These are phyloP conservation scores for Nomada hirtipes DNA, from an alignment of 2,888 invertebrate genomes.

Conservation along the genomic window DNA sequence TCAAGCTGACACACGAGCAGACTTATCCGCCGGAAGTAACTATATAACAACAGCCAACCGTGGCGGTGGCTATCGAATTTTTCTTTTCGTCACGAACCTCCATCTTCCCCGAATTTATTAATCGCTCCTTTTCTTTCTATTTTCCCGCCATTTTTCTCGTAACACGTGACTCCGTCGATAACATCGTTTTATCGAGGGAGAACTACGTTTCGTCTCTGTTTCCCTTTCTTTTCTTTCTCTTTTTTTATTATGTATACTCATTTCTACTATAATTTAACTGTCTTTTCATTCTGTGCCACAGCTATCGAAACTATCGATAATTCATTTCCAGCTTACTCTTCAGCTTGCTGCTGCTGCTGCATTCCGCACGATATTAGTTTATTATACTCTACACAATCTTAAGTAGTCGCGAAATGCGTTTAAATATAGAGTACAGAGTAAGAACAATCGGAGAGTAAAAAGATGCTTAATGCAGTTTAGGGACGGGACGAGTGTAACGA, in stretches of 20 bases:
- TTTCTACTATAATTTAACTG: too few relatives aligned
- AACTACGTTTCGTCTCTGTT: neutral
- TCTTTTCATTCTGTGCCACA: neutral
- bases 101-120: neutral
- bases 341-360: neutral
- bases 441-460: conserved; percentile 68
- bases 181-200: neutral
- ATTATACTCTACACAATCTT: conserved; percentile 54
- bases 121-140: neutral
- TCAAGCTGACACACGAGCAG: conserved; percentile 22
- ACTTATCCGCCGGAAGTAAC: neutral
- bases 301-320: conserved; percentile 13
- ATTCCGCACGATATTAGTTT: conserved; percentile 17
- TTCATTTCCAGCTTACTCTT: neutral
- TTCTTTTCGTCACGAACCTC: neutral
- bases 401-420: conserved; percentile 49
- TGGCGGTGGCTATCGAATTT: neutral
- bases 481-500: conserved; percentile 64
- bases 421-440: conserved; percentile 61
- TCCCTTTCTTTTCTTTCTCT: neutral
- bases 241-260: neutral
- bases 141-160: neutral
- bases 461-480: conserved; percentile 63
- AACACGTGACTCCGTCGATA: neutral
- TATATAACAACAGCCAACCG: neutral